Evolutionary conservation across 2,797 vertebrate genomes (phyloP).

Genomic region (Enteromius paludinosus): DNA sequence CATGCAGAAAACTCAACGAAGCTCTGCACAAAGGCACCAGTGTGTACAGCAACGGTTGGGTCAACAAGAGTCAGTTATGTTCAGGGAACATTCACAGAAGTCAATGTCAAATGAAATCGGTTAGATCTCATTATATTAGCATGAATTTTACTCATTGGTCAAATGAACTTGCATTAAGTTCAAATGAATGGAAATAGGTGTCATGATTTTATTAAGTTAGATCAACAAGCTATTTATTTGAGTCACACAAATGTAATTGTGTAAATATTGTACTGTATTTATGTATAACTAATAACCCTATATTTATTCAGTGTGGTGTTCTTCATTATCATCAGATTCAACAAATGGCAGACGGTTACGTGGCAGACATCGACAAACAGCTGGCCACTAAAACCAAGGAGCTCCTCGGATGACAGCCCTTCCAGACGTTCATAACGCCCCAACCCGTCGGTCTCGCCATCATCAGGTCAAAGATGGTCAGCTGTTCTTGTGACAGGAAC

Average conservation of each 20-base stretch:
- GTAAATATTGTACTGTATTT: neutral
- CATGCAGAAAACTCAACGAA: too few relatives aligned
- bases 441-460: neutral
- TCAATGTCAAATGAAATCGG: too few relatives aligned
- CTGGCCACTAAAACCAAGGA: slow-evolving; percentile 92
- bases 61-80: too few relatives aligned
- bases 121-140: too few relatives aligned
- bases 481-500: slow-evolving; percentile 19
- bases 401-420: slow-evolving; percentile 81
- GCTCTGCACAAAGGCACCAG: too few relatives aligned
- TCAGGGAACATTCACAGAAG: too few relatives aligned
- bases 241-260: neutral
- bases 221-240: too few relatives aligned
- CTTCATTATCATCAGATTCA: slow-evolving; percentile 81
- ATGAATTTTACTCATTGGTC: too few relatives aligned
- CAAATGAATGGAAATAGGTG: too few relatives aligned
- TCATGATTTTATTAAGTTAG: too few relatives aligned
- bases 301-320: neutral
- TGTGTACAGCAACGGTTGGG: too few relatives aligned
- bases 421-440: neutral
- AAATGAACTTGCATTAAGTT: too few relatives aligned
- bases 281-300: neutral
- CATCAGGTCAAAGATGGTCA: neutral
- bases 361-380: slow-evolving; percentile 87
- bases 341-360: slow-evolving; percentile 85